Base-by-base conservation (phyloP, 2,113 vertebrate genomes). In the Rhinopithecus roxellana region DNA sequence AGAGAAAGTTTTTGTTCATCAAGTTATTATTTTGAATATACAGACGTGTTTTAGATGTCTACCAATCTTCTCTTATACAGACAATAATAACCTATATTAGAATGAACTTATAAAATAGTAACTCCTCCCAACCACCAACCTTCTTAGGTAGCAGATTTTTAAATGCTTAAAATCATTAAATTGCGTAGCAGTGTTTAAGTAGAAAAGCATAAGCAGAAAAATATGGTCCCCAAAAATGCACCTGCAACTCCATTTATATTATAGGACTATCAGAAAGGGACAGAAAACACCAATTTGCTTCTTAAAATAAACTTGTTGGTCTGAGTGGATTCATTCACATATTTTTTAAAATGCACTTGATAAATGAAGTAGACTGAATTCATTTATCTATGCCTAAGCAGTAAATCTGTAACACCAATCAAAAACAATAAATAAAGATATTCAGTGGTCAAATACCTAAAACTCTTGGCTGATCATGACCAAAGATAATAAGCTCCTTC, bases 311-410 rank as follows among this genome's bases (percentile, higher is more conserved):
- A 93, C 10, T n/a, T 8, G 45, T 74, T 94, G 22, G 13, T 72
- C 14, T 96, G 82, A 92, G 32, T 64, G 22, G 32, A 92, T 70
- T 87, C 43, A 95, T n/a, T 95, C 45, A 67, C 7, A 50, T 1
- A 48, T 86, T 38, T 82, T 72, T 17, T 25, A 57, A 77, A 59
- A 59, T 43, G 11, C 67, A 6, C 64, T 94, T 94, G 48, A 27
- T 72, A 86, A 92, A 77, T 90, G 38, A 93, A 23, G 16, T 38
- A 81, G 78, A 89, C 88, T 92, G 67, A 50, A 93, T 95, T 96
- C 43, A 45, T 61, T 92, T 92, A 84, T 55, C 20, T 55, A 27
- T 48, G n/a, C 13, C 40, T 43, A 8, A 87, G 64, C 14, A 67
- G 17, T 57, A 79, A 83, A 87, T 83, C 75, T 90, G 12, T 67